Conservation (phyloP, 2,797 vertebrate species). For the Myotis pilosus region DNA sequence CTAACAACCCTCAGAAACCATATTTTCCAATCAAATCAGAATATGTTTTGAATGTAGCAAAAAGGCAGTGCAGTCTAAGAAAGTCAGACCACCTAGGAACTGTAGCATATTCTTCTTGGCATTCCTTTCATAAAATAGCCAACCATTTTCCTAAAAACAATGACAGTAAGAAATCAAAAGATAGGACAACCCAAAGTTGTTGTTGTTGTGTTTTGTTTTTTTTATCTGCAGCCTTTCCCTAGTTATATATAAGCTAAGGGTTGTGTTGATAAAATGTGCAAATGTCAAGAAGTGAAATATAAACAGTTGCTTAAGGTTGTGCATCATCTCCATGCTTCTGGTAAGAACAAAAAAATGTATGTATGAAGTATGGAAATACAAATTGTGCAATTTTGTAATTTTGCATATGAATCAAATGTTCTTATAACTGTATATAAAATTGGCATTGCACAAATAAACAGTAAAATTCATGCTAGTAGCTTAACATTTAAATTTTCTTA, state of each 20-base stretch:
- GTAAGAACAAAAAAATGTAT: background rate
- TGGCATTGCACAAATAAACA: background rate
- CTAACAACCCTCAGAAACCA: background rate
- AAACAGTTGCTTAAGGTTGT: background rate
- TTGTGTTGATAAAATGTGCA: background rate
- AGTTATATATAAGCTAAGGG: background rate
- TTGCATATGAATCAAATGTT: background rate
- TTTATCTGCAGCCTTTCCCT: background rate
- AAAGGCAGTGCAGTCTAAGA: background rate
- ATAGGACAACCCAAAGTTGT: background rate
- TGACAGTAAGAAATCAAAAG: background rate
- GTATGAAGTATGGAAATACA: background rate
- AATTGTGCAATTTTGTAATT: background rate
- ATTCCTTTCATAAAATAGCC: background rate
- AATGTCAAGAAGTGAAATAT: background rate
- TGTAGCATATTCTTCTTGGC: background rate
- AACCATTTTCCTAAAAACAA: background rate
- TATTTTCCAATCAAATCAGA: background rate
- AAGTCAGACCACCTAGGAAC: background rate
- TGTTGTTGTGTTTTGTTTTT: background rate
- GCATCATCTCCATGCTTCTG: background rate
- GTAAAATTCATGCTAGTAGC: background rate
- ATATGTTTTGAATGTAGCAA: background rate
- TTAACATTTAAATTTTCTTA: background rate
- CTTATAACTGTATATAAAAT: background rate